Base-by-base conservation (phyloP, 1,140 invertebrate genomes). In the Aporrectodea caliginosa region DNA sequence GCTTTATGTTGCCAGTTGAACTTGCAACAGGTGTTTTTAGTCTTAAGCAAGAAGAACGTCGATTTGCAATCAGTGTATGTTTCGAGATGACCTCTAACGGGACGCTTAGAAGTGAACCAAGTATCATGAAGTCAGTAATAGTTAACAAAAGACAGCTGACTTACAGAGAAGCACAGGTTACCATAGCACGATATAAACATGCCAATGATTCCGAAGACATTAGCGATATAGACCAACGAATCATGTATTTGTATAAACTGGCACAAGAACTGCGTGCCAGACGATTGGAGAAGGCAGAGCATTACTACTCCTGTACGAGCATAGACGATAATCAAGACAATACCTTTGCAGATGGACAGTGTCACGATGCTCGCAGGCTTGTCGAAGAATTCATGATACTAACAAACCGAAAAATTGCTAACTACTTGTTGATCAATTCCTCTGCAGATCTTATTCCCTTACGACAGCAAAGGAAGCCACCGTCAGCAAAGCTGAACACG, bases 1-100 rank as follows among this genome's bases (percentile, higher is more conserved):
- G n/a, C n/a, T n/a, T n/a, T n/a, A 88, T 90, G 86, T 78, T 90
- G 32, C 89, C 88, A 14, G 73, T 81, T 16, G 82, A 84, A 73
- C 82, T 89, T 0, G 84, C 85, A 77, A 83, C 83, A n/a, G 84
- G 89, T 81, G 78, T 88, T 2, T 89, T 88, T 78, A 89, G 88
- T 72, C 82, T 90, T 35, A 80, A 85, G 33, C 83, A 85, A 6
- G 84, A 82, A 76, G 82, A 83, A 43, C 87, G 89, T 77, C 75
- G 85, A 75, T 81, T 85, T 70, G 79, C 84, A 2, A 22, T 86
- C 16, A 85, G 85, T 16, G 79, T 87, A n/a, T 74, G 35, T 32
- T 74, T 74, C 31, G 27, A 71, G 1, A n/a, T n/a, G n/a, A n/a
- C n/a, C n/a, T n/a, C n/a, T n/a, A n/a, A n/a, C n/a, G n/a, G n/a